Evolutionary conservation across 1,140 invertebrate species (phyloP).

Genomic region (Aphelenchoides besseyi): DNA sequence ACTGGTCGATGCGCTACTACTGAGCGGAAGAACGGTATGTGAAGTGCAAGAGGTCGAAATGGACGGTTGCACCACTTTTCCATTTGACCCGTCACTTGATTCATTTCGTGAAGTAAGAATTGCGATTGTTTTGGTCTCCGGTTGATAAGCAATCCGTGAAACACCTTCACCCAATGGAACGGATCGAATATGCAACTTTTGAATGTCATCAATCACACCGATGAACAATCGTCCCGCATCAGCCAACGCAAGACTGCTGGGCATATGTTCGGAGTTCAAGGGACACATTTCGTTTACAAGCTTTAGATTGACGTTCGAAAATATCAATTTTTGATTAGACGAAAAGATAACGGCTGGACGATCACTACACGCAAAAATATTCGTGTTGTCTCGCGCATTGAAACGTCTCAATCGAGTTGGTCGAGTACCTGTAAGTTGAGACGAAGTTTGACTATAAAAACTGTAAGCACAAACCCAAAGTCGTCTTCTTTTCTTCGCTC

Average conservation of each 20-base stretch:
- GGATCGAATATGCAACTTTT: slow-evolving; percentile 67
- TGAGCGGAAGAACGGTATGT: slow-evolving; percentile 19
- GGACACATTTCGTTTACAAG: slow-evolving; percentile 98
- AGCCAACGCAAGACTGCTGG: slow-evolving; percentile 67
- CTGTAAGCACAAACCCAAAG: slow-evolving; percentile 70
- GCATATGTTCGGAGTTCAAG: slow-evolving; percentile 86
- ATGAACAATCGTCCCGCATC: slow-evolving; percentile 68
- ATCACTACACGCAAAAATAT: slow-evolving; percentile 97
- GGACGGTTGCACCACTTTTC: slow-evolving; percentile 16
- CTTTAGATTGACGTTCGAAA: slow-evolving; percentile 97
- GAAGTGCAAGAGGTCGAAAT: slow-evolving; percentile 43
- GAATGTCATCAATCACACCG: slow-evolving; percentile 75
- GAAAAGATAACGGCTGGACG: slow-evolving; percentile 97
- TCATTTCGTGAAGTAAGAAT: slow-evolving; percentile 82
- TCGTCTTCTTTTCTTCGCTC: slow-evolving; percentile 70
- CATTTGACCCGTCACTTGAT: background rate
- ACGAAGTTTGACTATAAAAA: background rate
- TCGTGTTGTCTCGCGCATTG: slow-evolving; percentile 76
- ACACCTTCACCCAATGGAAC: slow-evolving; percentile 90
- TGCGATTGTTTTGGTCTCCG: slow-evolving; percentile 86
- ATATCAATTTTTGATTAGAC: slow-evolving; percentile 95
- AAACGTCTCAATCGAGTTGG: slow-evolving; percentile 89
- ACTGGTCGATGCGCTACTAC: slow-evolving; percentile 16
- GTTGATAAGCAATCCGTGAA: slow-evolving; percentile 71
- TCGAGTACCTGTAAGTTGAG: slow-evolving; percentile 71